Conservation (phyloP, 2,797 vertebrate species). For the Cephalopachus bancanus region DNA sequence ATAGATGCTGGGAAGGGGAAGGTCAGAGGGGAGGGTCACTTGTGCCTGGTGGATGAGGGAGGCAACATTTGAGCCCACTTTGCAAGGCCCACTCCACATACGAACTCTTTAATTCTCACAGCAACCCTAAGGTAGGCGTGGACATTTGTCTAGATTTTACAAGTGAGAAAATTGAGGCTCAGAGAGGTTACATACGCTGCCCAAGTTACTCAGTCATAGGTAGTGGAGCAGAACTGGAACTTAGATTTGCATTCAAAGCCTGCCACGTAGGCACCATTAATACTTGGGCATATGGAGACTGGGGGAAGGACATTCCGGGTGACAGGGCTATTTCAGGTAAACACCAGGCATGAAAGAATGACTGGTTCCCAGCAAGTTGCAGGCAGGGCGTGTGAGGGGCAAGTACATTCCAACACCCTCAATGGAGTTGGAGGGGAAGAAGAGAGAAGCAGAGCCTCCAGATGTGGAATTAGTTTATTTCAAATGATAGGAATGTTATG, state of each 20-base stretch:
- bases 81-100: not conserved
- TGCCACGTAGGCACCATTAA: accelerated
- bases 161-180: not conserved
- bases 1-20: not conserved
- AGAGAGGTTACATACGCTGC: not conserved
- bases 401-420: not conserved
- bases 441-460: not conserved
- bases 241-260: not conserved
- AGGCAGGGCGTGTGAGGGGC: not conserved
- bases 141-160: not conserved
- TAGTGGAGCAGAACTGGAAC: not conserved
- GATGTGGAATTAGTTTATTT: not conserved
- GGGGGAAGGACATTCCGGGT: not conserved
- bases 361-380: not conserved
- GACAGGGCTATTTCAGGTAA: not conserved
- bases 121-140: not conserved
- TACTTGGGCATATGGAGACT: not conserved
- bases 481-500: not conserved
- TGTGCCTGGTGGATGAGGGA: not conserved
- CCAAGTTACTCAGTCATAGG: not conserved
- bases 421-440: not conserved
- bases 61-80: not conserved
- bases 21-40: not conserved
- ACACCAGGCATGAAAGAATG: not conserved
- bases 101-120: not conserved